Evolutionary conservation across 2,888 invertebrate genomes (phyloP), one percentile per base, ranked within the genome.

Genomic region (Yponomeuta plumbellus): DNA sequence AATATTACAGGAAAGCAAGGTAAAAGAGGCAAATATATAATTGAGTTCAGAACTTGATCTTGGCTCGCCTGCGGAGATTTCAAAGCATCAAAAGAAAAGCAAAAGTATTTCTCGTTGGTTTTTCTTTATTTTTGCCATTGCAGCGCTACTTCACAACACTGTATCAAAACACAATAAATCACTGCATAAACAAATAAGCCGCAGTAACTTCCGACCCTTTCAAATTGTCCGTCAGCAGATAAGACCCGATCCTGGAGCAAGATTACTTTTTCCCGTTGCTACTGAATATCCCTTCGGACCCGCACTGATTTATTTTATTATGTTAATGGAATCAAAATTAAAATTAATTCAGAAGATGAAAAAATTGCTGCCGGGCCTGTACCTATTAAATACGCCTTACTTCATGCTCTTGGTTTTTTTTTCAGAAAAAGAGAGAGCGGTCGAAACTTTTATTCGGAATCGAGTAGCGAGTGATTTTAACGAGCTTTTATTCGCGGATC

Each of bases 401-500:
- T 83, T 84, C 80, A 81, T 77, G 75, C 73, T 76, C 74, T 78
- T 72, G 72, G 72, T 74, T 72, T 73, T 34, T 78, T 74, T 76
- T 74, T 72, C 76, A 78, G 83, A 80, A 79, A 58, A 61, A 66
- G 59, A 78, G 59, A 78, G 74, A 73, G 71, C 75, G 75, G 77
- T 81, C 72, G 71, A 79, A 85, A 83, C 79, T 84, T 86, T 84
- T 83, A 81, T 85, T 80, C 79, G 74, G 79, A 79, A 75, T 80
- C 80, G 81, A 82, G 77, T 71, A 80, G 74, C 80, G 81, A 84
- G 81, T 82, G 82, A 85, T 85, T 88, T 85, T 88, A 88, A 88
- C 84, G 83, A 88, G 85, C 79, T 81, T 85, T 85, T 83, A 83
- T 86, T 81, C 76, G 76, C 76, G 68, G 74, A 75, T 72, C 80